Base-by-base conservation (phyloP, 2,888 invertebrate species). In the Venustoraphidia nigricollis region DNA sequence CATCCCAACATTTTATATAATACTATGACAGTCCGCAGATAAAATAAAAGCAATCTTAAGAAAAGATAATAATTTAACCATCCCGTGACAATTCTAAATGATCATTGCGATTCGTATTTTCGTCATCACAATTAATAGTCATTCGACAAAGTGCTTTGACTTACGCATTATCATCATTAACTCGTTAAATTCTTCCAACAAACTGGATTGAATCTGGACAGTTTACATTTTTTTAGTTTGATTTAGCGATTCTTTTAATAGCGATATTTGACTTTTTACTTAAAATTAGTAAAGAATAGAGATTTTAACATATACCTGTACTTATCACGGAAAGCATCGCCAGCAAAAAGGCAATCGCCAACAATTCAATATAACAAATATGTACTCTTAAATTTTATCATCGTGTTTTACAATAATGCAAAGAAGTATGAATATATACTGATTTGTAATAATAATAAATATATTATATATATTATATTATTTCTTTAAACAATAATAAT, bases 241-340 rank as follows among this genome's bases (percentile, higher is more conserved):
- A 11, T 36, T n/a, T 27, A 14, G n/a, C 34, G 9, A 13, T 44
- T 9, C 3, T 34, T 44, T 13, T 17, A 14, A 10, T 27, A 10
- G 44, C 13, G 44, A 13, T 27, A 44, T 13, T 44, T 34, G 13
- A 27, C 13, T 13, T 27, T 27, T 34, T 14, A 13, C 35, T 44
- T 44, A 46, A 46, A 44, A 34, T 46, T 27, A 27, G 35, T 34
- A 14, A 41, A 41, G 34, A 34, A 41, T 35, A 27, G 34, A 37
- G 34, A 27, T 34, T 40, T 51, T 45, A 52, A 47, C 57, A 57
- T 57, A 59, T 58, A 61, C 61, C 59, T 60, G 62, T 62, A 61
- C 60, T 62, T 62, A 64, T 62, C 61, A 61, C 59, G 59, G 59
- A 56, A 59, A 34, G 42, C 42, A 17, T 42, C 27, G 34, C 27